Evolutionary conservation across 2,113 vertebrate genomes (phyloP).

Genomic region (Protobothrops flavoviridis): DNA sequence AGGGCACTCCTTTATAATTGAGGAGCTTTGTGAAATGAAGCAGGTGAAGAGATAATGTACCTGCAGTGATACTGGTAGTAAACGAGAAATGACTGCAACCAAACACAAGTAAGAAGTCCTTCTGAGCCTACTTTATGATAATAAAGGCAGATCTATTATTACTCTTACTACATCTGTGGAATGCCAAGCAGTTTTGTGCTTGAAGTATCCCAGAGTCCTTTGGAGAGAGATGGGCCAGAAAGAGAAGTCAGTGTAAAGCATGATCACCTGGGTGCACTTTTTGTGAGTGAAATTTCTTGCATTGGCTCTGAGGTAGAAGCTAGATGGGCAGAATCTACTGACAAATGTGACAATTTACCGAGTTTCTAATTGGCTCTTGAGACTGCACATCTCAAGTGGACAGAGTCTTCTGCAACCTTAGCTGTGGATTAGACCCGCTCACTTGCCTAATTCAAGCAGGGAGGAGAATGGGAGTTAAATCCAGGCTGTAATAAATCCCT

Average conservation of each 20-base stretch:
- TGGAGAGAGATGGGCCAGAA: neutral
- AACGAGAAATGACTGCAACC: neutral
- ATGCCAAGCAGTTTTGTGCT: neutral
- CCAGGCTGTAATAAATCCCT: neutral
- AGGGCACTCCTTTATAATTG: neutral
- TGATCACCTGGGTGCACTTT: neutral
- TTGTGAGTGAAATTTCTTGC: neutral
- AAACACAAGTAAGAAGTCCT: neutral
- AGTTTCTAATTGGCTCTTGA: neutral
- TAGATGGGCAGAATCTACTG: neutral
- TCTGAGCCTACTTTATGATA: neutral
- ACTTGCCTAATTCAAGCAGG: neutral
- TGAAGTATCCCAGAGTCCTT: neutral
- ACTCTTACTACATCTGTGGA: neutral
- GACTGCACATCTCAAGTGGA: neutral
- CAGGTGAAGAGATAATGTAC: neutral
- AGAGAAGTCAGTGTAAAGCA: neutral
- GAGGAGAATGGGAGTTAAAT: neutral
- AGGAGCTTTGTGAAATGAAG: neutral
- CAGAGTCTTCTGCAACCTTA: neutral
- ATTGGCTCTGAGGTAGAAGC: neutral
- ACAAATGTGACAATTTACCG: neutral
- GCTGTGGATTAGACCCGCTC: no score
- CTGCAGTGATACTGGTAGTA: neutral
- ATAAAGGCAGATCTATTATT: neutral